Evolutionary conservation across 2,797 vertebrate species (phyloP), one percentile per base, ranked within the genome.

Genomic region (Pantherophis alleghaniensis): DNA sequence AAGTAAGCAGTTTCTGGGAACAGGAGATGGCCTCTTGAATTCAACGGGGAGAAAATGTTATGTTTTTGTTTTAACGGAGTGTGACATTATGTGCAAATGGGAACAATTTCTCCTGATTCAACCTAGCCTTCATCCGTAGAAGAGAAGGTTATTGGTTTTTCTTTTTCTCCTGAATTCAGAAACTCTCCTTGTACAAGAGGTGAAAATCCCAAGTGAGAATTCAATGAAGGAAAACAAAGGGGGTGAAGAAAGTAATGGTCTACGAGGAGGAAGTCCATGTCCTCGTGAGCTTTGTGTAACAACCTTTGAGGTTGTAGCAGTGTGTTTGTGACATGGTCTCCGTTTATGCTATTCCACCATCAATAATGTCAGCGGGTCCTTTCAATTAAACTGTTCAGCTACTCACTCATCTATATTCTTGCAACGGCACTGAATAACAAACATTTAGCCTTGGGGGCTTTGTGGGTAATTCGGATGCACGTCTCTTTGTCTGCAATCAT

Each of bases 21-120:
- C 92, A 26, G 91, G 93, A 90, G 83, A 87, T 63, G 92, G 28
- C n/a, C 32, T 51, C 42, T 59, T 88, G 87, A 92, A 92, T 94
- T 93, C 0, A 69, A 57, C 2, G 88, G 32, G 87, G 47, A 74
- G 37, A 94, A 89, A 74, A 92, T 57, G 89, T 37, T 94, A 94
- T 89, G 74, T 4, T 74, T 60, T 66, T 87, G 60, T 66, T 60
- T 66, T 55, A 32, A 51, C 3, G 4, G 57, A 13, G 42, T 28
- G n/a, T n/a, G 24, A 86, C 11, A 5, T 61, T 47, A 55, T 9
- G 11, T 87, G 2, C 28, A 24, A 91, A 86, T 26, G n/a, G 5
- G 24, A 91, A 61, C 32, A 24, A 24, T 14, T 87, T 55, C 16
- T 32, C 51, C 47, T 13, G 13, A 55, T 53, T 53, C 18, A 28